phyloP scores from a whole-genome alignment of 1,140 invertebrate genomes.

The Diorhabda sublineata region DNA sequence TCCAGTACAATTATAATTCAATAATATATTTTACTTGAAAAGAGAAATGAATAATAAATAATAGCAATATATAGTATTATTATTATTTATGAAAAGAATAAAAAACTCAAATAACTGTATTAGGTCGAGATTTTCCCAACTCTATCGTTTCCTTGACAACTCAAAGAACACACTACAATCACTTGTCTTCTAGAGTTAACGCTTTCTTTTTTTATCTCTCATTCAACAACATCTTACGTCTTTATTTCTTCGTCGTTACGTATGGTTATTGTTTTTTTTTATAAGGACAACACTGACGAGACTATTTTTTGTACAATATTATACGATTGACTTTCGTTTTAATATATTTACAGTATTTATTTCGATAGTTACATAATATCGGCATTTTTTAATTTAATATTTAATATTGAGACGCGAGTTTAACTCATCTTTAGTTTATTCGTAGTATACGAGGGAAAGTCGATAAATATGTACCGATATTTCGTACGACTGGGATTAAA shows the following conservation, averaged over 20 bases:
- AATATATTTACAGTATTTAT: too few species aligned
- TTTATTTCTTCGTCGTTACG: background rate
- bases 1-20: background rate
- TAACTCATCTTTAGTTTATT: too few species aligned
- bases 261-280: background rate
- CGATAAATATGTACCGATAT: too few species aligned
- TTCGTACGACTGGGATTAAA: too few species aligned
- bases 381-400: too few species aligned
- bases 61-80: background rate
- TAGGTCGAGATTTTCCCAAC: background rate
- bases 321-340: too few species aligned
- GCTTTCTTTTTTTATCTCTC: background rate
- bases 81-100: background rate
- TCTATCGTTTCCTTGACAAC: background rate
- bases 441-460: too few species aligned
- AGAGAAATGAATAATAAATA: background rate
- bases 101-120: background rate
- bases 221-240: background rate
- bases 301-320: too few species aligned
- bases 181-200: background rate
- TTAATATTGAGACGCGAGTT: too few species aligned
- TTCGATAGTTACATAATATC: too few species aligned
- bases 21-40: background rate
- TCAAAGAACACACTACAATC: slow-evolving; percentile 2
- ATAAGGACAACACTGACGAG: background rate